Evolutionary conservation across 2,888 invertebrate genomes (phyloP).

Genomic region (Apotomis turbidana): DNA sequence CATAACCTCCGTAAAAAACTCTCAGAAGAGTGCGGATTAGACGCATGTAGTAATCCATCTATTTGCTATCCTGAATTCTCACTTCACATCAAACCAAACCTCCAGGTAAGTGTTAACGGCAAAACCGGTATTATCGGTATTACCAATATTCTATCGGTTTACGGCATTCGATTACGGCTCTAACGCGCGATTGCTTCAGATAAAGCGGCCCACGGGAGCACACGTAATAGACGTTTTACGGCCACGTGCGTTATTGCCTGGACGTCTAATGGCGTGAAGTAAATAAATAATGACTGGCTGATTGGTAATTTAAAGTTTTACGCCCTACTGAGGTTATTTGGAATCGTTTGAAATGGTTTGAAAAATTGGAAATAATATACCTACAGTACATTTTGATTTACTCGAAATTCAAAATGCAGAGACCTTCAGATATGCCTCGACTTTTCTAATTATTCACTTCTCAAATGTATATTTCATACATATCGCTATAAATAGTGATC

Average conservation of each 20-base stretch:
- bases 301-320: constrained; percentile 17
- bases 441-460: too few species aligned
- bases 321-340: not conserved
- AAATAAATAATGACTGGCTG: constrained; percentile 22
- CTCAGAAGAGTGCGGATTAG: too few species aligned
- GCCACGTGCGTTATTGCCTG: constrained; percentile 24
- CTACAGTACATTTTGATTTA: too few species aligned
- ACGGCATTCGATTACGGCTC: constrained; percentile 24
- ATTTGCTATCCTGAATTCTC: not conserved
- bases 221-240: constrained; percentile 32
- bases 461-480: too few species aligned
- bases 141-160: constrained; percentile 24
- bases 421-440: too few species aligned
- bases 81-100: not conserved
- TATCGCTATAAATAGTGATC: too few species aligned
- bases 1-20: too few species aligned
- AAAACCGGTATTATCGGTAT: constrained; percentile 12
- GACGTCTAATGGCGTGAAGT: constrained; percentile 22
- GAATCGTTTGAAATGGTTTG: not conserved
- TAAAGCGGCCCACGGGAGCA: constrained; percentile 28
- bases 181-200: constrained; percentile 30
- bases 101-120: constrained; percentile 10
- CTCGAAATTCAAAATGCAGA: too few species aligned
- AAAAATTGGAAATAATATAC: not conserved
- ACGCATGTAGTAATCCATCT: too few species aligned